Evolutionary conservation across 2,888 invertebrate genomes (phyloP), one percentile per base, ranked within the genome.

Genomic region (Tenodera sinensis): DNA sequence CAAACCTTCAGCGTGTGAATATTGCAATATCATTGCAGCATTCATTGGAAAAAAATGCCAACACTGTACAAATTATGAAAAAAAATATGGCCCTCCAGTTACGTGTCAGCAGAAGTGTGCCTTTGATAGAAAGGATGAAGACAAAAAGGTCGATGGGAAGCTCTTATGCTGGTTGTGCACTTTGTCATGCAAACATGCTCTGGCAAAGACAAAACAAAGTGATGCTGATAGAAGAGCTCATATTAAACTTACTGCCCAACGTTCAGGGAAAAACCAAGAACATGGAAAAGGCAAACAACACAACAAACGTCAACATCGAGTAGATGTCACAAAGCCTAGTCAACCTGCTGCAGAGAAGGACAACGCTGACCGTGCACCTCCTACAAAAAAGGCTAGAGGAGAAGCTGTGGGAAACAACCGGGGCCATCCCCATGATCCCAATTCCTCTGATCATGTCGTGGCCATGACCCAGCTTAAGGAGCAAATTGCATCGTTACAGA

Each of bases 31-130:
- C 90, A 97, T 97, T 91, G 98, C 98, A 91, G 98, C 98, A 83
- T 98, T 98, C 93, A 97, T 97, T 92, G 97, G 97, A 93, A 95
- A 95, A 92, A 96, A 96, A 92, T 97, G 97, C 92, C 96, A 96
- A 92, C 94, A 96, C 92, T 99, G 98, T 94, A 96, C 98, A 89
- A 98, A 98, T 94, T 98, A 98, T 42, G 98, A 99, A 94, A 97
- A 97, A 92, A 98, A 97, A 93, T 99, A 98, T 94, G 99, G 99
- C 82, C 96, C 97, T 25, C 98, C 99, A 0, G 97, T 98, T 90
- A 97, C 97, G 88, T 99, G 99, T 93, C 98, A 98, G 94, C 98
- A 98, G 93, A 97, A 98, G 93, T 98, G 98, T 94, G 99, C 99
- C 91, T 99, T 99, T 94, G 98, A 99, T 94, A 95, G 98, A 92